A percentile compares a stretch with the other conserved stretches of the same genome.
These are phyloP conservation scores for Potorous gilbertii DNA, from an alignment of 2,797 vertebrate genomes.

Conservation along the genomic window DNA sequence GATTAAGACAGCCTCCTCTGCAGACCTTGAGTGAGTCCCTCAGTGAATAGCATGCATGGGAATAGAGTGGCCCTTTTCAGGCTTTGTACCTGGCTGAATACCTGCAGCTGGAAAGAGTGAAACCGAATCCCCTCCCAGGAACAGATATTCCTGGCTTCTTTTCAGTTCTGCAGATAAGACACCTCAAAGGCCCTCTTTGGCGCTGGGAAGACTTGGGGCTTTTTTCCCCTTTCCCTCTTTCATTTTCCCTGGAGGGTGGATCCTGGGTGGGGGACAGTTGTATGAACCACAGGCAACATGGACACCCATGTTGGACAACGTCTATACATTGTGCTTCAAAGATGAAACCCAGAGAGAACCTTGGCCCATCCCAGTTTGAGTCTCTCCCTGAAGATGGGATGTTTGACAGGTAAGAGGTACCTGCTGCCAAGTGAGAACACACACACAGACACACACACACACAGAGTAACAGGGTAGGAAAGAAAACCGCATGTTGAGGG, in stretches of 20 bases:
- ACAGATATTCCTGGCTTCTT: slow-evolving; percentile 68
- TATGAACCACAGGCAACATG: neutral
- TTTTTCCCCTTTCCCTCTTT: neutral
- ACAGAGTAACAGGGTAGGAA: neutral
- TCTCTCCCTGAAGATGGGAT: neutral
- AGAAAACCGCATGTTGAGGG: neutral
- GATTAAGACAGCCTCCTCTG: slow-evolving; percentile 43
- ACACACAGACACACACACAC: neutral
- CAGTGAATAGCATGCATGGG: slow-evolving; percentile 13
- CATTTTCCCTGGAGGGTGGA: neutral
- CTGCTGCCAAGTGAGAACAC: neutral
- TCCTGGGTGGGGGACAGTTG: neutral
- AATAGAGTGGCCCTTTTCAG: slow-evolving; percentile 36
- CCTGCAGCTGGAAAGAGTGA: slow-evolving; percentile 55
- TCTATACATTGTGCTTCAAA: neutral
- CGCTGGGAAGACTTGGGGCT: slow-evolving; percentile 63
- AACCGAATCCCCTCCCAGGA: slow-evolving; percentile 57
- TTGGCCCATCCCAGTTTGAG: neutral
- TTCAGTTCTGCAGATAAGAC: slow-evolving; percentile 72
- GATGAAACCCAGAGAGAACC: neutral
- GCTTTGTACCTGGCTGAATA: slow-evolving; percentile 56
- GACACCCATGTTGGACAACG: neutral
- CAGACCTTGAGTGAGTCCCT: slow-evolving; percentile 56
- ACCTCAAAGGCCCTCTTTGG: slow-evolving; percentile 78
- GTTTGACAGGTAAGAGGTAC: neutral